Evolutionary conservation across 2,888 invertebrate species (phyloP).

Genomic region (Drosophila borborema): DNA sequence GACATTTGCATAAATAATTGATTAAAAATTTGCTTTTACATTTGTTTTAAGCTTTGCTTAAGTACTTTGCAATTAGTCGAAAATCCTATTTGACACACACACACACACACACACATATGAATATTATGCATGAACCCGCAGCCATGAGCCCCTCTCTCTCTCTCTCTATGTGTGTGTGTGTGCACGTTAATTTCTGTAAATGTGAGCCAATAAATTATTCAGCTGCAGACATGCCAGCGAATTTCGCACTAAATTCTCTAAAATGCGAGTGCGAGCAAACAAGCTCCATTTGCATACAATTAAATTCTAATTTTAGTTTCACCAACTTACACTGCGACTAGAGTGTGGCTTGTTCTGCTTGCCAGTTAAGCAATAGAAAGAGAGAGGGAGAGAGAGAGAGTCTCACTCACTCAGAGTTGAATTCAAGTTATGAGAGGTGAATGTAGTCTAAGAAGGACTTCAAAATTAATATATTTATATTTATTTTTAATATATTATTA

Average conservation of each 20-base stretch:
- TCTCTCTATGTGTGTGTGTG: background rate
- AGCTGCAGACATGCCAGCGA: conserved; percentile 74
- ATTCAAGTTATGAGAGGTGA: background rate
- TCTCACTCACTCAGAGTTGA: no score
- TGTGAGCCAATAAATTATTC: conserved; percentile 77
- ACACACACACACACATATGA: conserved; percentile 44
- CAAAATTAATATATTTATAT: no score
- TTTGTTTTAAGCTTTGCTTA: conserved; percentile 82
- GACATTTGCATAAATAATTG: conserved; percentile 80
- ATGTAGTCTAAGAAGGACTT: background rate
- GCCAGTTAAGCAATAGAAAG: background rate
- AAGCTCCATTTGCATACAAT: conserved; percentile 75
- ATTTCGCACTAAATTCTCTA: conserved; percentile 43
- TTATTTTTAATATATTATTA: no score
- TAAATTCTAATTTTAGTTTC: conserved; percentile 67
- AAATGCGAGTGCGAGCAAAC: conserved; percentile 15
- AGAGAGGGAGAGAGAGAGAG: background rate
- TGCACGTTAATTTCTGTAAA: conserved; percentile 77
- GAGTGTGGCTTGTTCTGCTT: background rate
- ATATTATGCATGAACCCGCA: conserved; percentile 31
- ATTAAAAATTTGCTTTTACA: conserved; percentile 80
- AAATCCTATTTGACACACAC: conserved; percentile 74
- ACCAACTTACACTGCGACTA: conserved; percentile 1
- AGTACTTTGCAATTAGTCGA: conserved; percentile 84
- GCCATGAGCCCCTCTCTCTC: background rate